These are phyloP conservation scores for Pagetopsis macropterus DNA, from an alignment of 2,797 vertebrate genomes.

Conservation along the genomic window DNA sequence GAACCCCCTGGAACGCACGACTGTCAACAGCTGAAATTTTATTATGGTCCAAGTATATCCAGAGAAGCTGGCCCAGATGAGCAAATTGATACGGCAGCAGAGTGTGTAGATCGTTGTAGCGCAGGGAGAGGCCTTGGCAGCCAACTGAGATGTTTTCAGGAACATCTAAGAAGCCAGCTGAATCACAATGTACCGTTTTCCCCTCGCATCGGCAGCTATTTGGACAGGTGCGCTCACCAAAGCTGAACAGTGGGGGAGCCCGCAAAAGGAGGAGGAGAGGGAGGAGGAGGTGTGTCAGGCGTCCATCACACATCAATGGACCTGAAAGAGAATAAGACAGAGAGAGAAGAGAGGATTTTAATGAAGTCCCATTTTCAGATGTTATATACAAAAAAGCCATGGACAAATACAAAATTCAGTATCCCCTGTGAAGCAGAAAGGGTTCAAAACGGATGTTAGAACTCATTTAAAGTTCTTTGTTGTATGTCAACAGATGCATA, in stretches of 20 bases:
- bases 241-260: conserved; percentile 82
- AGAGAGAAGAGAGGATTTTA: conserved; percentile 8
- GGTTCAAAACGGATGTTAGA: conserved; percentile 11
- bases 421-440: conserved; percentile 6
- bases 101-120: conserved; percentile 96
- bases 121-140: conserved; percentile 95
- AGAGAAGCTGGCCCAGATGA: conserved; percentile 96
- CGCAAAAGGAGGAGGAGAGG: conserved; percentile 80
- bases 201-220: conserved; percentile 95
- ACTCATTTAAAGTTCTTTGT: not conserved
- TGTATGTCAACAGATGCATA: not conserved
- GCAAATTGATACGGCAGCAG: conserved; percentile 96
- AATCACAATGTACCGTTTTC: conserved; percentile 98
- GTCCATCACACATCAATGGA: conserved; percentile 77
- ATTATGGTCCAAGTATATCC: conserved; percentile 99
- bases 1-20: conserved; percentile 95
- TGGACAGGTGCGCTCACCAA: conserved; percentile 94
- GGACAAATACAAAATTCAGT: not conserved
- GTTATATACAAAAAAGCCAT: conserved; percentile 4
- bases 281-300: conserved; percentile 79
- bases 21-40: conserved; percentile 94
- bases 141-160: conserved; percentile 96
- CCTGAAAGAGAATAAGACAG: conserved; percentile 65
- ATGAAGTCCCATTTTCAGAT: not conserved
- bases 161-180: conserved; percentile 92